These are phyloP conservation scores for Coluber constrictor DNA, from an alignment of 2,797 vertebrate genomes.

Conservation along the genomic window DNA sequence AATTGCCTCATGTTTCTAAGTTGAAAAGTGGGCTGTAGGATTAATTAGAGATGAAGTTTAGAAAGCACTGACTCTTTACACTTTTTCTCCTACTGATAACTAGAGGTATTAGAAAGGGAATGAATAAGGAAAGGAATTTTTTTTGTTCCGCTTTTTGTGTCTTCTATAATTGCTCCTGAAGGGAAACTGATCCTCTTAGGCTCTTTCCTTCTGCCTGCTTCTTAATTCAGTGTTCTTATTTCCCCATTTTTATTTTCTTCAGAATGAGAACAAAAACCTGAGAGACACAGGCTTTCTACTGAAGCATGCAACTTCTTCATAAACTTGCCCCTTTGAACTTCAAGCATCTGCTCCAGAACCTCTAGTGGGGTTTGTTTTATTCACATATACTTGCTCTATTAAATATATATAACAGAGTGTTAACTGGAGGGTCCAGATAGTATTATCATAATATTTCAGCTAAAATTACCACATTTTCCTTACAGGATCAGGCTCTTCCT, in stretches of 20 bases:
- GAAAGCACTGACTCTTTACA: neutral
- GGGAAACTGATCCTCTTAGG: neutral
- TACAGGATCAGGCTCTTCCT: neutral
- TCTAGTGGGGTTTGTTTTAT: neutral
- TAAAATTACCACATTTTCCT: neutral
- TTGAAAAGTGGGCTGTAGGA: neutral
- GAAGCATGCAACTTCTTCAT: neutral
- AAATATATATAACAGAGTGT: neutral
- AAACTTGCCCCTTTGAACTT: neutral
- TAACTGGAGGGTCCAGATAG: neutral
- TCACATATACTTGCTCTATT: neutral
- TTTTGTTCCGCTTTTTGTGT: neutral
- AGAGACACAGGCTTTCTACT: neutral
- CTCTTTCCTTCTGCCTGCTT: neutral
- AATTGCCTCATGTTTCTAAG: neutral
- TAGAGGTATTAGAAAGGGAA: neutral
- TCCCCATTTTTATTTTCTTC: neutral
- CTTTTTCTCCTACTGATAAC: neutral
- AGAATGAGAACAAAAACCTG: neutral
- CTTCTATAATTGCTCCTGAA: neutral
- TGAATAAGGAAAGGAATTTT: neutral
- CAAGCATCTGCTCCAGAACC: neutral
- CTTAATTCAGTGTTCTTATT: neutral
- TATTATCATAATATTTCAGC: neutral
- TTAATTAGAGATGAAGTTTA: neutral